Evolutionary conservation across 2,113 vertebrate genomes (phyloP).

Genomic region (Ictalurus punctatus): DNA sequence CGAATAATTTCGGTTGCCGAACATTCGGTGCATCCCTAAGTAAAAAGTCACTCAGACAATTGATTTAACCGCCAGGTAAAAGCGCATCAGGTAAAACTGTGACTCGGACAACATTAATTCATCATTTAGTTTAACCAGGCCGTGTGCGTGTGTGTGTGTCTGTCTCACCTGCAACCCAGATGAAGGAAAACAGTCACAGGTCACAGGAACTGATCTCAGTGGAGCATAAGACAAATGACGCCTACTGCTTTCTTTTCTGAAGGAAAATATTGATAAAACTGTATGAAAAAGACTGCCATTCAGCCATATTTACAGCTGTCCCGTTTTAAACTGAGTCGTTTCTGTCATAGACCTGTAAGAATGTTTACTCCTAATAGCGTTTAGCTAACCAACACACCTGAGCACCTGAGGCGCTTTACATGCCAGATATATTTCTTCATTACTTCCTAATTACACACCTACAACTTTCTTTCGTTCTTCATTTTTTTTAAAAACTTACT

Average conservation of each 20-base stretch:
- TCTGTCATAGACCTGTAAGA: background rate
- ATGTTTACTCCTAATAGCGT: background rate
- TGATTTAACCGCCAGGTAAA: background rate
- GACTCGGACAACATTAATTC: background rate
- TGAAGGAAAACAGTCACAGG: background rate
- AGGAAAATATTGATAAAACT: background rate
- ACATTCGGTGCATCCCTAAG: background rate
- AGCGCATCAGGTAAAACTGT: background rate
- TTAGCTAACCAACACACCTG: background rate
- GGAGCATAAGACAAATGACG: background rate
- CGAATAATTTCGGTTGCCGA: too few relatives aligned
- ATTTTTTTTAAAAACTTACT: background rate
- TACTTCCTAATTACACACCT: background rate
- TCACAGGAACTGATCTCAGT: background rate
- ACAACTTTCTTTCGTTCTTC: background rate
- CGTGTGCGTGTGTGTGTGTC: background rate
- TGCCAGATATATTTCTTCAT: background rate
- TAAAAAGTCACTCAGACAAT: background rate
- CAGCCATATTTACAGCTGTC: background rate
- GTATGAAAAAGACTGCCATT: background rate
- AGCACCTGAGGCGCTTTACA: too few relatives aligned
- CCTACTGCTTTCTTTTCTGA: background rate
- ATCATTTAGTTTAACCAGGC: background rate
- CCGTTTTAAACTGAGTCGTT: background rate
- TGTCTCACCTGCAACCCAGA: background rate